These are phyloP conservation scores for Aporophyla nigra DNA, from an alignment of 2,888 invertebrate species.

Conservation along the genomic window DNA sequence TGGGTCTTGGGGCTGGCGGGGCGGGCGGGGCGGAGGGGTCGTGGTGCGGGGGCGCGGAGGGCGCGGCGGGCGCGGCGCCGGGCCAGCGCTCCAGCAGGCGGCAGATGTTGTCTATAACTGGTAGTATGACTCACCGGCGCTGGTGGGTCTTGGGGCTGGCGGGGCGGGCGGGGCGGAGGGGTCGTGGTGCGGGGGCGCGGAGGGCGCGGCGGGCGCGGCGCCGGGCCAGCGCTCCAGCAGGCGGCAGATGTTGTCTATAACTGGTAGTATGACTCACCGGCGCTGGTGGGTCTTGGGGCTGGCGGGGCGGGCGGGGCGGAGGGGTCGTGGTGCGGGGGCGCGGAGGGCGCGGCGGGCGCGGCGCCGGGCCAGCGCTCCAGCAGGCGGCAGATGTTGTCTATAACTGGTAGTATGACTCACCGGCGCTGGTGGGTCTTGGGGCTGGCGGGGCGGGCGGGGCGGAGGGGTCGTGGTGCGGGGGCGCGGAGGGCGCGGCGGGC, in stretches of 20 bases:
- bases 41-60: conserved; percentile 69
- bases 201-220: conserved; percentile 75
- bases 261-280: conserved; percentile 70
- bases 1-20: conserved; percentile 41
- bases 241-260: conserved; percentile 95
- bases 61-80: conserved; percentile 74
- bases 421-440: conserved; percentile 67
- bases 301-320: background rate
- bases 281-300: conserved; percentile 62
- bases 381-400: conserved; percentile 94
- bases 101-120: conserved; percentile 95
- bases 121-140: conserved; percentile 71
- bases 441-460: background rate
- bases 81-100: conserved; percentile 94
- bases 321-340: conserved; percentile 66
- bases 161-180: background rate
- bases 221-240: conserved; percentile 93
- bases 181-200: conserved; percentile 68
- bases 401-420: too few species aligned
- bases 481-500: conserved; percentile 75
- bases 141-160: conserved; percentile 55
- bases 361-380: conserved; percentile 92
- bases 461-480: conserved; percentile 53
- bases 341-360: conserved; percentile 75
- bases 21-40: conserved; percentile 1